Evolutionary conservation across 2,797 vertebrate genomes (phyloP), one percentile per base, ranked within the genome.

Genomic region (Paratrypauchen microcephalus): DNA sequence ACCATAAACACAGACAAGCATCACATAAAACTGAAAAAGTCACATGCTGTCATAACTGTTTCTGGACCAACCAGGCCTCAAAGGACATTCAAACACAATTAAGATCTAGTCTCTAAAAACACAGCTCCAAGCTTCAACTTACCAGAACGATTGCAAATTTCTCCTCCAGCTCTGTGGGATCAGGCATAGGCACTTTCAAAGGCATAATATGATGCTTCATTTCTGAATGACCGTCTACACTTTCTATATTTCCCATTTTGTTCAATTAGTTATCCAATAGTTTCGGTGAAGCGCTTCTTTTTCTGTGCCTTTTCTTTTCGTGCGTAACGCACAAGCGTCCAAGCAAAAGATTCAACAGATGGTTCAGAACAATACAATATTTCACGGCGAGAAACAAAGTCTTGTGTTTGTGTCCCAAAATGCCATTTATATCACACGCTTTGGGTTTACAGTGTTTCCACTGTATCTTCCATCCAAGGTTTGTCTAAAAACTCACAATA

Each of bases 61-160:
- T 47, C 39, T 52, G 47, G 26, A 28, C 19, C 23, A 30, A n/a
- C 23, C 3, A 15, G 36, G 41, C 41, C 21, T 18, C 2, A 9
- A 26, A 15, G 13, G 0, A 18, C 11, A 28, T 60, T 26, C 0
- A 8, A 64, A 16, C 23, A 47, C 39, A 48, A 6, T 41, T 6
- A 41, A 41, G 19, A 18, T 21, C 48, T 52, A 19, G 47, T 32
- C 18, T 5, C 16, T 7, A 12, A 12, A 50, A 50, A 2, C 16
- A 28, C 23, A 57, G 55, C 8, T 52, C 48, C 16, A 16, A n/a
- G 19, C 15, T n/a, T 7, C 36, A 48, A 89, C 97, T 97, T 71
- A 99, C 97, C 97, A 99, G 87, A 90, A 98, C 97, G 73, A 98
- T 86, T 47, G 97, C 95, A 91, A 99, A 99, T 62, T 96, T 94